Conservation (phyloP, 2,113 vertebrate species). For the Bambusicola thoracicus region DNA sequence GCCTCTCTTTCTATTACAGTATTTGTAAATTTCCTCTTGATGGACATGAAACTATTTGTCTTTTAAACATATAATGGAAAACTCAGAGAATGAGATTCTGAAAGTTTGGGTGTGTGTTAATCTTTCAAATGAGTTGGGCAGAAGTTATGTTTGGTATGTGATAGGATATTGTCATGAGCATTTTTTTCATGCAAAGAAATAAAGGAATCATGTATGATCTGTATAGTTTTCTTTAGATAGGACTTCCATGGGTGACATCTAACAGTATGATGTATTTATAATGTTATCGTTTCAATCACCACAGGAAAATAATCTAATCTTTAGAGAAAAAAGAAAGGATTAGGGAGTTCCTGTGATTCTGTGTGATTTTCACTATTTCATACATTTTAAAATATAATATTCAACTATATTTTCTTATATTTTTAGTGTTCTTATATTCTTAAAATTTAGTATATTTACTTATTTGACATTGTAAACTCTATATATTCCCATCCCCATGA, state of each 20-base stretch:
- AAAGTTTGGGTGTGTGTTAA: not conserved
- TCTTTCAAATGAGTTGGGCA: not conserved
- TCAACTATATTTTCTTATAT: not conserved
- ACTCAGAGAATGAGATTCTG: not conserved
- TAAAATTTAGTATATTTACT: not conserved
- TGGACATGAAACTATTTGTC: rapidly evolving
- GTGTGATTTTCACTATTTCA: not conserved
- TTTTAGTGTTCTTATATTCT: not conserved
- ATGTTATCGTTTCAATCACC: not conserved
- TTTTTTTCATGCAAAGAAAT: not conserved
- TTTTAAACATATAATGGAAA: not conserved
- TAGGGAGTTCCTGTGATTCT: not conserved
- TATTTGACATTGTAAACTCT: not conserved
- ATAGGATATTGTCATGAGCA: not conserved
- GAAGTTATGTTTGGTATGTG: not conserved
- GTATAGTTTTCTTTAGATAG: not conserved
- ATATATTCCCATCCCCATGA: not conserved
- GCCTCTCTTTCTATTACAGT: not conserved
- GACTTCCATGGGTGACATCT: not conserved
- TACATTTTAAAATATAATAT: not conserved
- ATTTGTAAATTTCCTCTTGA: not conserved
- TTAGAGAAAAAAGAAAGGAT: not conserved
- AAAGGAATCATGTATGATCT: not conserved
- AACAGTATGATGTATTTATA: not conserved
- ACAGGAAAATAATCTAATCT: not conserved